These are phyloP conservation scores for Butastur rufipennis DNA, from an alignment of 2,113 vertebrate species.

Conservation along the genomic window DNA sequence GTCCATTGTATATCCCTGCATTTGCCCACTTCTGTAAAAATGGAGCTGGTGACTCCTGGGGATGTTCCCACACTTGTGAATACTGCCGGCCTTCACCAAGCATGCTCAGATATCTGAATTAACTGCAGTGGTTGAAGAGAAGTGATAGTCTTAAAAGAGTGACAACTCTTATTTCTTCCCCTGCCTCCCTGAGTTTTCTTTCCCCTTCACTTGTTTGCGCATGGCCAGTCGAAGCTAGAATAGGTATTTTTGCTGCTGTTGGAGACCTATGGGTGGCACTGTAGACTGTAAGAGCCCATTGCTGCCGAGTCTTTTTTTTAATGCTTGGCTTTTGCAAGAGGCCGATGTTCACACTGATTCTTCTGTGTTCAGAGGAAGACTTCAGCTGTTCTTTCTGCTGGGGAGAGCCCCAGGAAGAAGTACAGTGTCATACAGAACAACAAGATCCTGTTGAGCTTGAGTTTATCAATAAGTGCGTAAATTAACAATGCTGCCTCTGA, in stretches of 20 bases:
- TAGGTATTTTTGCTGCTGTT: not conserved
- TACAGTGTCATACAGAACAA: not conserved
- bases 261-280: not conserved
- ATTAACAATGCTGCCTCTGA: not conserved
- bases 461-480: not conserved
- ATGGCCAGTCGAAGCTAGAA: not conserved
- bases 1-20: not conserved
- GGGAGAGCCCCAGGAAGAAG: not conserved
- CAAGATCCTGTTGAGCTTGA: not conserved
- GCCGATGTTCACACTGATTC: not conserved
- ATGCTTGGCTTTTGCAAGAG: constrained; percentile 3
- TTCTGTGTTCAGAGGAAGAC: not conserved
- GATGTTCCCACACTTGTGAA: not conserved
- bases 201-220: not conserved
- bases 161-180: not conserved
- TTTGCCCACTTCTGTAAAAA: not conserved
- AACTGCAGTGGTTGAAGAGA: not conserved
- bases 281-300: not conserved
- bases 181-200: not conserved
- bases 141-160: not conserved
- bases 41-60: not conserved
- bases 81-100: not conserved
- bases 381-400: not conserved
- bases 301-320: not conserved
- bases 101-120: not conserved